Evolutionary conservation across 2,888 invertebrate genomes (phyloP).

Genomic region (Aelia acuminata): DNA sequence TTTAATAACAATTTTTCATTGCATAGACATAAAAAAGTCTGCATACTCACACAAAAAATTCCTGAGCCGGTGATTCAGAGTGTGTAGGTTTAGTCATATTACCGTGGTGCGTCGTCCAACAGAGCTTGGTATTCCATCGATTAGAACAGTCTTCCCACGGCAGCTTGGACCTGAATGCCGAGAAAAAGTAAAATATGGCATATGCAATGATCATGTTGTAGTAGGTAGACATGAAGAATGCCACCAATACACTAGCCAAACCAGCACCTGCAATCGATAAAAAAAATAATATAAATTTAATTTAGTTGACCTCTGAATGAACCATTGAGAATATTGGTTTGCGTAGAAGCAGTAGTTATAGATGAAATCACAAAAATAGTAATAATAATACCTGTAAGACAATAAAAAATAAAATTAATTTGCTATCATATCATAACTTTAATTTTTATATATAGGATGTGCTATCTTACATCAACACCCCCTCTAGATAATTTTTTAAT

Average conservation of each 20-base stretch:
- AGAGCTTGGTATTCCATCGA: constrained; percentile 86
- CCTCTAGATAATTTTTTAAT: too few species aligned
- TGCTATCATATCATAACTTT: too few species aligned
- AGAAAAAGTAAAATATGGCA: constrained; percentile 93
- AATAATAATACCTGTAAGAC: not conserved
- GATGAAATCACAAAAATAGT: too few species aligned
- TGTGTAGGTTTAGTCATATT: constrained; percentile 73
- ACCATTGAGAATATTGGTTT: too few species aligned
- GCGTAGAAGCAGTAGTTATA: too few species aligned
- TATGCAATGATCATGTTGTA: constrained; percentile 96
- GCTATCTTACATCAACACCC: too few species aligned
- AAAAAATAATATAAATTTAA: not conserved
- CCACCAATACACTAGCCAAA: constrained; percentile 92
- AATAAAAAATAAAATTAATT: not conserved
- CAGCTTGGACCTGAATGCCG: constrained; percentile 87
- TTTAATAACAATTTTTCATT: not conserved
- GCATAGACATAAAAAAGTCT: not conserved
- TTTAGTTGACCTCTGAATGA: too few species aligned
- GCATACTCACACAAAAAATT: constrained; percentile 88
- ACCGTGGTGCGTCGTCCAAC: constrained; percentile 78
- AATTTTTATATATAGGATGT: too few species aligned
- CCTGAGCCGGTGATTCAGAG: constrained; percentile 89
- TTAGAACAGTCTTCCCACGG: constrained; percentile 93
- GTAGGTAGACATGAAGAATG: constrained; percentile 94
- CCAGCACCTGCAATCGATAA: constrained; percentile 84